phyloP scores from a whole-genome alignment of 2,113 vertebrate species.

The Aramus guarauna region DNA sequence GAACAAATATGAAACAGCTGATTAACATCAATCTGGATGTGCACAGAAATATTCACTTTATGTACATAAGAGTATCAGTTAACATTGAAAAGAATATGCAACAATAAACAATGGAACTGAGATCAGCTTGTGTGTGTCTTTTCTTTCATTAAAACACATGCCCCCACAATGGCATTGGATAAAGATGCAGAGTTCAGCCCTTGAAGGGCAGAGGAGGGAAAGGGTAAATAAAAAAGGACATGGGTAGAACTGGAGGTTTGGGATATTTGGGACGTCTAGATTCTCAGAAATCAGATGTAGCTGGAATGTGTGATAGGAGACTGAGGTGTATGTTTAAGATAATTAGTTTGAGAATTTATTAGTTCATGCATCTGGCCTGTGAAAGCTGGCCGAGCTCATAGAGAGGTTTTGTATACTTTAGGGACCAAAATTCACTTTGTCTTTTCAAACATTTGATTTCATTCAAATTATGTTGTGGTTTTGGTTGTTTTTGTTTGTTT shows the following conservation, averaged over 20 bases:
- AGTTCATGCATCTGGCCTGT: background rate
- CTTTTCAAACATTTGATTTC: background rate
- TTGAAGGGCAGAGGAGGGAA: background rate
- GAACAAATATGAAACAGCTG: background rate
- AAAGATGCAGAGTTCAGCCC: background rate
- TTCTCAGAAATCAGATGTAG: background rate
- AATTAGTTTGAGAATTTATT: background rate
- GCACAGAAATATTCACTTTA: background rate
- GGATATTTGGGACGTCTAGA: background rate
- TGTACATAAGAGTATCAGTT: background rate
- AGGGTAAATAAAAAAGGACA: background rate
- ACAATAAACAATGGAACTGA: slow-evolving; percentile 42
- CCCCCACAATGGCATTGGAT: background rate
- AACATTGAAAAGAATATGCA: background rate
- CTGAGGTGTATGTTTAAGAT: background rate
- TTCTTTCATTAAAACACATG: background rate
- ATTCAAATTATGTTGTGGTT: background rate
- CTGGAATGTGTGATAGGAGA: background rate
- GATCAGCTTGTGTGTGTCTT: slow-evolving; percentile 3
- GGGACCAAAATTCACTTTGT: background rate
- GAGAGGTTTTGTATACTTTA: background rate
- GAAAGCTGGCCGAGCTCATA: background rate
- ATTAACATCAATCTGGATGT: background rate
- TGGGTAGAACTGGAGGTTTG: background rate
- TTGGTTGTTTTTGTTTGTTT: background rate